Base-by-base conservation (phyloP, 2,888 invertebrate genomes). In the Globia sparganii region DNA sequence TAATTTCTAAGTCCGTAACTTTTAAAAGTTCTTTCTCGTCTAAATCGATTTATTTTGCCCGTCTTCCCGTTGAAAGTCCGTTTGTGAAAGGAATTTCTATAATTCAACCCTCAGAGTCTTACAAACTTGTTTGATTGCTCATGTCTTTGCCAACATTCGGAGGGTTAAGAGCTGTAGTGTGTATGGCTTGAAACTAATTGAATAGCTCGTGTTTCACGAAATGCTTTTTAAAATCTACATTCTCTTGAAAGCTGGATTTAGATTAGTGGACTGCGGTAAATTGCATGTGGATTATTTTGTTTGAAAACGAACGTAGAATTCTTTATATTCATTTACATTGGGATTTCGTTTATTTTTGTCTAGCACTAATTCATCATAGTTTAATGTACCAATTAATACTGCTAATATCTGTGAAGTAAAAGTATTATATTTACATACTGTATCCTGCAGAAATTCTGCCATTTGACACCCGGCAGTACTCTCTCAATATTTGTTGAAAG, bases 71-170 rank as follows among this genome's bases (percentile, higher is more conserved):
- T 56, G 62, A 82, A 85, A 75, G 74, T 79, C 68, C 67, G 83
- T 66, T 76, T 78, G 43, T 75, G 58, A 80, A 83, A 87, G 72
- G 86, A 83, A 86, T 86, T 77, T 87, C 84, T 83, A 72, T 76
- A 86, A 83, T 78, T 80, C 76, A 80, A 86, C 70, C 80, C 49
- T 59, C 40, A 53, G 49, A 62, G 64, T 37, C 72, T 77, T 65
- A 72, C 72, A 83, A 86, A 86, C 77, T 86, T 80, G 62, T 84
- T 88, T 84, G 77, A 86, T 88, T 88, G 81, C 88, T 80, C 80
- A 78, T 86, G 78, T 78, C 86, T 85, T 85, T 85, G 77, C 37
- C 58, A 70, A 65, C 64, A 67, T 56, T 78, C 37, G 61, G 68
- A 56, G 72, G 69, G 70, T 78, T 81, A 62, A 65, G 40, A 74